Conservation (phyloP, 1,140 invertebrate species). For the Diachasma alloeum region DNA sequence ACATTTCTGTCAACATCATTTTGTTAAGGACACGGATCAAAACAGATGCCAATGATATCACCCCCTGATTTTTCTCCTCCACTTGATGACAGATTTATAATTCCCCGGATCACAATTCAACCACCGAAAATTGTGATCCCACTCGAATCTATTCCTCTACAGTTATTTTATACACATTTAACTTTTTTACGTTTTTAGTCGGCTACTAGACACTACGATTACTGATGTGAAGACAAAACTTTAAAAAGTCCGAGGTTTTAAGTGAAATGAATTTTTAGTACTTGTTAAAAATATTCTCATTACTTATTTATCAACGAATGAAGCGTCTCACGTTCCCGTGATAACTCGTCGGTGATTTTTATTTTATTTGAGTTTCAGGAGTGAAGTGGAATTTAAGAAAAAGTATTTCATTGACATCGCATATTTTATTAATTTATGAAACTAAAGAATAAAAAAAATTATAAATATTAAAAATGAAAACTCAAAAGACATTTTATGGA, state of each 20-base stretch:
- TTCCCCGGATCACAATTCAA: conserved; percentile 13
- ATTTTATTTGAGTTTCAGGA: background rate
- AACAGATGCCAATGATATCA: background rate
- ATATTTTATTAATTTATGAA: no score
- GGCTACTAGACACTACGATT: background rate
- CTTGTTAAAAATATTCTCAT: background rate
- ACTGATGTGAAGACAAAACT: background rate
- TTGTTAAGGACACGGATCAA: background rate
- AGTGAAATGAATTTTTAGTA: background rate
- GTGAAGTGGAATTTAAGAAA: no score
- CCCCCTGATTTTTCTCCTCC: background rate
- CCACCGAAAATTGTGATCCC: conserved; percentile 16
- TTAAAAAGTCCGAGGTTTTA: background rate
- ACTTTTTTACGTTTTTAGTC: background rate
- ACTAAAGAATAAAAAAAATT: no score
- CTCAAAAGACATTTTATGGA: no score
- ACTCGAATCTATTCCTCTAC: background rate
- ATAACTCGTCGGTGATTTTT: background rate
- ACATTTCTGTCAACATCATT: background rate
- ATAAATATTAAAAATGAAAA: no score
- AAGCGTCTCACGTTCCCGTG: background rate
- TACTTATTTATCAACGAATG: background rate
- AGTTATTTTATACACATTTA: background rate
- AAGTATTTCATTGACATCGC: no score
- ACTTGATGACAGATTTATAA: conserved; percentile 1